Conservation (phyloP, 1,140 invertebrate genomes). For the Onthophagus taurus region DNA sequence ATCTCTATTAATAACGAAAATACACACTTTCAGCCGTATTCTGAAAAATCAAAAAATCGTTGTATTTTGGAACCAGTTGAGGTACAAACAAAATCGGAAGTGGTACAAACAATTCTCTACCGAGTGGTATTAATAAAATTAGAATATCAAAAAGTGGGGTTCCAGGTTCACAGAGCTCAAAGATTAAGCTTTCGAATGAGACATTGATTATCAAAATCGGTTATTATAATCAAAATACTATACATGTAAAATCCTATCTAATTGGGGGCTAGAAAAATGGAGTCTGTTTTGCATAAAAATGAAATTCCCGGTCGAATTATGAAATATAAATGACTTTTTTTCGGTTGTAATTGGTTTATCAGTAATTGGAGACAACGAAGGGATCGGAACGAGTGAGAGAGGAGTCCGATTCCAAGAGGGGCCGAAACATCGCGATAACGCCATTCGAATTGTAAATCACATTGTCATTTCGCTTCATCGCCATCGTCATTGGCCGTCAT, state of each 20-base stretch:
- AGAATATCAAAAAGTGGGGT: no score
- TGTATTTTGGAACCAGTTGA: no score
- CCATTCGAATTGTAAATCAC: slow-evolving; percentile 28
- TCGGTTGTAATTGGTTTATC: slow-evolving; percentile 23
- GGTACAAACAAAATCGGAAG: no score
- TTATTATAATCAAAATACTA: no score
- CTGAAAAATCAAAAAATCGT: no score
- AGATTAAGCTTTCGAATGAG: no score
- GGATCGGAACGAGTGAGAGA: not conserved
- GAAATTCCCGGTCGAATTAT: slow-evolving; percentile 16
- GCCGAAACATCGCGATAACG: slow-evolving; percentile 23
- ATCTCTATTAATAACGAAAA: no score
- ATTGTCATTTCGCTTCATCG: slow-evolving; percentile 27
- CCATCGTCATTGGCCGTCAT: slow-evolving; percentile 18
- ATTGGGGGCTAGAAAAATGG: not conserved
- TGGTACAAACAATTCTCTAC: no score
- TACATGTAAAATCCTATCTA: no score
- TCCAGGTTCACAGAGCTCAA: not conserved
- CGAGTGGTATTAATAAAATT: no score
- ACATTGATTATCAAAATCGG: no score
- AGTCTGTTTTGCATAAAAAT: slow-evolving; percentile 23
- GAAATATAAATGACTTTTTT: slow-evolving; percentile 25
- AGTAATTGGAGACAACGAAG: slow-evolving; percentile 21
- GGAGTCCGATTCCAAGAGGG: slow-evolving; percentile 19
- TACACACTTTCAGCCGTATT: no score